Conservation (phyloP, 2,888 invertebrate species). For the Drosophila heteroneura region DNA sequence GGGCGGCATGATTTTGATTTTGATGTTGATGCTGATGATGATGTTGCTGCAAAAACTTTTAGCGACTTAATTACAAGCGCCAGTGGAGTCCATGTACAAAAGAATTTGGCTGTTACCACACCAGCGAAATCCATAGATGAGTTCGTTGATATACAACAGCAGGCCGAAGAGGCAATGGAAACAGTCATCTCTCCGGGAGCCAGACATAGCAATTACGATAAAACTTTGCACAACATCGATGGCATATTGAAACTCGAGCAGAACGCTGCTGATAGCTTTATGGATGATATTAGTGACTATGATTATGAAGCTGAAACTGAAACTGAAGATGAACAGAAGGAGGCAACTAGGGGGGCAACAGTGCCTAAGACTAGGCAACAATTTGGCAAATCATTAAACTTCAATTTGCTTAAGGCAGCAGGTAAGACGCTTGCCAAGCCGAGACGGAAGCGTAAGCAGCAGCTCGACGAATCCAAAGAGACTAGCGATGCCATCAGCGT, state of each 20-base stretch:
- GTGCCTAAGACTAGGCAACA: conserved; percentile 52
- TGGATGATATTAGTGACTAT: conserved; percentile 67
- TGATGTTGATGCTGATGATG: conserved; percentile 36
- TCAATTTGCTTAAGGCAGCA: conserved; percentile 80
- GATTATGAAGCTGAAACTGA: conserved; percentile 59
- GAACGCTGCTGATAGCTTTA: conserved; percentile 28
- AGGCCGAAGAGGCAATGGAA: conserved; percentile 15
- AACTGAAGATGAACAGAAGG: neutral
- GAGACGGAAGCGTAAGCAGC: conserved; percentile 29
- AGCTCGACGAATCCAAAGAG: conserved; percentile 28
- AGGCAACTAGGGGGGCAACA: conserved; percentile 22
- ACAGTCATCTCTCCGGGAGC: conserved; percentile 27
- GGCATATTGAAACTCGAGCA: conserved; percentile 77
- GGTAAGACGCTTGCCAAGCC: conserved; percentile 69
- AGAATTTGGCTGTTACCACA: conserved; percentile 49
- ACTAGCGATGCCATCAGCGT: conserved; percentile 43
- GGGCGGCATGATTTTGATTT: conserved; percentile 19
- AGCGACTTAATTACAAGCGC: conserved; percentile 82
- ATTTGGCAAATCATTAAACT: conserved; percentile 84
- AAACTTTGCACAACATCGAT: conserved; percentile 81
- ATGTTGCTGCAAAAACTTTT: conserved; percentile 68
- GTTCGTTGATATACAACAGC: conserved; percentile 9
- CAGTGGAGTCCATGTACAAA: conserved; percentile 58
- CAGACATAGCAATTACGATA: conserved; percentile 54
- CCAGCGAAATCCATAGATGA: conserved; percentile 40